Evolutionary conservation across 2,888 invertebrate genomes (phyloP).

Genomic region (Norana najaformis): DNA sequence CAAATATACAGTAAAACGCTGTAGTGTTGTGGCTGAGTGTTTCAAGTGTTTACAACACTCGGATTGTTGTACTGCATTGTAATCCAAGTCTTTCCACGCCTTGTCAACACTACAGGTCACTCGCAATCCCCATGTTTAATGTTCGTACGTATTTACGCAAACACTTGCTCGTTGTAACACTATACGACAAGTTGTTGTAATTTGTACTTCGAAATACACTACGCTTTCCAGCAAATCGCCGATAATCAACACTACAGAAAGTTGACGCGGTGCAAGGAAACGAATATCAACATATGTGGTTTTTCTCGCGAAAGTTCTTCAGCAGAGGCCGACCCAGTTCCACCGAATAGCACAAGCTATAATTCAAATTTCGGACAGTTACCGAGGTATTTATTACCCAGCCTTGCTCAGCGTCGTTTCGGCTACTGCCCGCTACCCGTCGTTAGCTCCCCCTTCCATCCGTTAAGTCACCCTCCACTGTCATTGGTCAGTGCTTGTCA

Average conservation of each 20-base stretch:
- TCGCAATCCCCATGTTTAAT: neutral
- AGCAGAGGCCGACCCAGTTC: neutral
- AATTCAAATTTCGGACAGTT: slow-evolving; percentile 2
- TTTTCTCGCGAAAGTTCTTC: neutral
- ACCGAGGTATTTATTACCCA: neutral
- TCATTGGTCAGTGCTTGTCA: neutral
- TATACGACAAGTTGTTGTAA: neutral
- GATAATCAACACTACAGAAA: neutral
- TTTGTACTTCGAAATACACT: neutral
- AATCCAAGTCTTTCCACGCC: neutral
- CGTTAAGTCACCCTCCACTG: neutral
- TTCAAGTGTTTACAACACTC: neutral
- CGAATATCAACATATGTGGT: neutral
- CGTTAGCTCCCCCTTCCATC: neutral
- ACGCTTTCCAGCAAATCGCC: neutral
- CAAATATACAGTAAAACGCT: neutral
- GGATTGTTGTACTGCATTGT: neutral
- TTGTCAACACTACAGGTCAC: neutral
- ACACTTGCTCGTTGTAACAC: neutral
- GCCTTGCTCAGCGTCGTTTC: neutral
- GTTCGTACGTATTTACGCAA: neutral
- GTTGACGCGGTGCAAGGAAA: slow-evolving; percentile 4
- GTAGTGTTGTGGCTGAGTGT: neutral
- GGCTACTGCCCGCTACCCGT: neutral
- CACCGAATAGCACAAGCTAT: neutral